Percentiles rank a stretch among this genome's conserved stretches.
These are phyloP conservation scores for Thinocorus orbignyianus DNA, from an alignment of 2,113 vertebrate species.

Conservation along the genomic window DNA sequence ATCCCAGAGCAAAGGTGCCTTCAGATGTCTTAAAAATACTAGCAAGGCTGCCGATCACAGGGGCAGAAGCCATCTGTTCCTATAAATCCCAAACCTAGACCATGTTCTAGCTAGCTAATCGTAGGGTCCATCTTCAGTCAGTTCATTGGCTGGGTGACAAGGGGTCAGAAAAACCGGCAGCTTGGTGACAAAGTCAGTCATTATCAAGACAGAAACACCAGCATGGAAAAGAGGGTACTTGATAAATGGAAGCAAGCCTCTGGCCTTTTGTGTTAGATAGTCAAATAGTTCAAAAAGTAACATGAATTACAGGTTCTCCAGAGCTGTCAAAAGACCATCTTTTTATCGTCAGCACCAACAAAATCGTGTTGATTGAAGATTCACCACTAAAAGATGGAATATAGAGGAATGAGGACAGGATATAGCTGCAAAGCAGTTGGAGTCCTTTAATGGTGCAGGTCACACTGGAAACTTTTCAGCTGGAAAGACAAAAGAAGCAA, in stretches of 20 bases:
- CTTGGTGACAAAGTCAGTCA: neutral
- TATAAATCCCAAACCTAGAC: neutral
- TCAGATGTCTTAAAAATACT: slow-evolving; percentile 9
- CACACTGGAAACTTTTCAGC: neutral
- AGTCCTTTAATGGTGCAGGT: neutral
- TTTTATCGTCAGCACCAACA: neutral
- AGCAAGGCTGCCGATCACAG: neutral
- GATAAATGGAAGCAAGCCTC: neutral
- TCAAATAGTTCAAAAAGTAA: neutral
- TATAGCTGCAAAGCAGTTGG: neutral
- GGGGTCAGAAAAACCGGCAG: neutral
- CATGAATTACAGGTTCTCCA: neutral
- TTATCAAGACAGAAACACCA: neutral
- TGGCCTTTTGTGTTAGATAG: neutral
- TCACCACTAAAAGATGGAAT: neutral
- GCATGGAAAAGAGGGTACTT: neutral
- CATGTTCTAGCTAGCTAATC: neutral
- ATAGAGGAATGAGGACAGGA: neutral
- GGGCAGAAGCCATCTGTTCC: neutral
- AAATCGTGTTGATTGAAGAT: neutral
- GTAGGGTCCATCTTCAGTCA: neutral
- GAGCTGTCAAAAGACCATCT: neutral
- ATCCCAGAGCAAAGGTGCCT: slow-evolving; percentile 15
- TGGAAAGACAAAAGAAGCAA: neutral
- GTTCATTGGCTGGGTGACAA: neutral